Evolutionary conservation across 2,113 vertebrate species (phyloP), one percentile per base, ranked within the genome.

Genomic region (Sterrhoptilus dennistouni): DNA sequence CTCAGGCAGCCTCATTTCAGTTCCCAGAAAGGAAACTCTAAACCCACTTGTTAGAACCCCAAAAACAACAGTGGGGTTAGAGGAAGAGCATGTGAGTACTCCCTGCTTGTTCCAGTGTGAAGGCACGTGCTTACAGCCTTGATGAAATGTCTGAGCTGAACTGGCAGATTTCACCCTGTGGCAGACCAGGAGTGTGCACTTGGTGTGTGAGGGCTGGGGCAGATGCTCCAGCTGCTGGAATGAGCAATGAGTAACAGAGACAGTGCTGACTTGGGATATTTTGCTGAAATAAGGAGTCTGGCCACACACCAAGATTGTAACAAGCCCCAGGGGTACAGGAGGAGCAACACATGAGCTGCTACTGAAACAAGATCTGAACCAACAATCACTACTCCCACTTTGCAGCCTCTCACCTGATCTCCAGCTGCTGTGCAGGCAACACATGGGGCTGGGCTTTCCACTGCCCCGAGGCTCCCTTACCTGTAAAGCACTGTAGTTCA

Each of bases 401-500:
- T 15, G 42, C 38, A 35, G 27, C 3, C 23, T 72, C 64, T 57
- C 87, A 65, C 44, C 77, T 70, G 18, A 31, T 3, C n/a, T 87
- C 77, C 61, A 63, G 81, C 92, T 78, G 81, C 95, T 71, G 21
- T 20, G 63, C 47, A 45, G 79, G 12, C 4, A 38, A 28, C 45
- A 8, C 3, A 5, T 7, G 44, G 44, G 16, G 20, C 2, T 64
- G 56, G 72, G n/a, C n/a, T 47, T 21, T 8, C 28, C 54, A 16
- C 8, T 22, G 54, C 56, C 69, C 70, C 87, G 23, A 5, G 47
- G 33, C 31, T 84, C 33, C 90, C 97, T 97, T 97, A 99, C 99
- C 99, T 99, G 99, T 71, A 99, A 98, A 87, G 98, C 97, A 68
- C 83, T 98, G 94, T 99, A 97, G 96, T 98, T 99, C 96, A 99